These are phyloP conservation scores for Ciona savignyi DNA, from an alignment of 23 tunicate genomes.

Conservation along the genomic window DNA sequence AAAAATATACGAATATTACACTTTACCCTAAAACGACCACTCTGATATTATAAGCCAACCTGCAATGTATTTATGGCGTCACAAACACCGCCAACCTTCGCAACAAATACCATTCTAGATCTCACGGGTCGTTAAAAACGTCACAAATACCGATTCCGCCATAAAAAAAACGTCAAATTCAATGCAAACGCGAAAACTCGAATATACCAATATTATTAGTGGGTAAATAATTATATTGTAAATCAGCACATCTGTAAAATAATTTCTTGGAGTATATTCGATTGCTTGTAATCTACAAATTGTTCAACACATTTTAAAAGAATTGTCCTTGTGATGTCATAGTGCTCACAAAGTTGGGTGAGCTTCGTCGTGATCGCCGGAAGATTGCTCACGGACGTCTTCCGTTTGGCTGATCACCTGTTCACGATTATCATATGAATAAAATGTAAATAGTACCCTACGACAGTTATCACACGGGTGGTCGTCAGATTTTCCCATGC, in stretches of 20 bases:
- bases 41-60: neutral
- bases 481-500: too few species aligned
- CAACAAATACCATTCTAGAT: neutral
- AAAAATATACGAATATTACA: too few species aligned
- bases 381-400: conserved; percentile 90
- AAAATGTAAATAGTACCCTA: too few species aligned
- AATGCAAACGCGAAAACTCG: neutral
- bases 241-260: too few species aligned
- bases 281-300: neutral
- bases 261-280: too few species aligned
- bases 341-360: conserved; percentile 21
- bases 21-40: neutral
- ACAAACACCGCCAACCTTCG: neutral
- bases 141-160: neutral
- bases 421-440: neutral
- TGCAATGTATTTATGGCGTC: neutral
- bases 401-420: conserved; percentile 93
- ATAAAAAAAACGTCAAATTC: too few species aligned
- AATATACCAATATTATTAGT: too few species aligned
- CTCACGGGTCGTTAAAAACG: neutral
- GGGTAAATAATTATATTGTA: too few species aligned
- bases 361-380: conserved; percentile 29
- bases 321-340: neutral
- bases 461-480: too few species aligned
- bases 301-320: neutral